Evolutionary conservation across 2,888 invertebrate species (phyloP).

Genomic region (Trissoscelio sp.): DNA sequence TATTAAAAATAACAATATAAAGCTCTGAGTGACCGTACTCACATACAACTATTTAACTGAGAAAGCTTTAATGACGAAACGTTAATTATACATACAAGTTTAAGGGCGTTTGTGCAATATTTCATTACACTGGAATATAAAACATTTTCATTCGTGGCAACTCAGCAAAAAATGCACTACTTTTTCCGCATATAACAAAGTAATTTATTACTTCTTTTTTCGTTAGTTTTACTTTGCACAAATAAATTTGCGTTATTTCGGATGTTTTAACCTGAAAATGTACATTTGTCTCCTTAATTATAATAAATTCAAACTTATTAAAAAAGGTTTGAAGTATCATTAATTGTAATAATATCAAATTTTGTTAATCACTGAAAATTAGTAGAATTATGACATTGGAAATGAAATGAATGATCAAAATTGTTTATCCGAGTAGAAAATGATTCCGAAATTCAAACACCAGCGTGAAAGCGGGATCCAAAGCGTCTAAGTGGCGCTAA

Average conservation of each 20-base stretch:
- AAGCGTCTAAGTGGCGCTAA: constrained; percentile 10
- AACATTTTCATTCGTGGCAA: neutral
- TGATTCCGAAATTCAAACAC: neutral
- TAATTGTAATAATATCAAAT: too few species aligned
- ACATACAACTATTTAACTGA: neutral
- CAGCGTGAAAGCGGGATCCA: neutral
- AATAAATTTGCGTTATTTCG: too few species aligned
- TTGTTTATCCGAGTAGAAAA: neutral
- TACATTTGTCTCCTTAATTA: too few species aligned
- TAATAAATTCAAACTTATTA: too few species aligned
- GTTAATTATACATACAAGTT: neutral
- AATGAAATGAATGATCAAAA: neutral
- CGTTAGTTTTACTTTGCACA: neutral
- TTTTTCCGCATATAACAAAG: neutral
- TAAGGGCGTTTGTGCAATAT: neutral
- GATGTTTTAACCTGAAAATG: too few species aligned
- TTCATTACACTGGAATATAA: neutral
- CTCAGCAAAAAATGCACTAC: neutral
- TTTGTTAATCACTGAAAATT: too few species aligned
- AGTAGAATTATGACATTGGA: neutral
- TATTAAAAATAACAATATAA: neutral
- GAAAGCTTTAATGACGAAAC: neutral
- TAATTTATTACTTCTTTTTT: neutral
- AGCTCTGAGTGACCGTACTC: neutral
- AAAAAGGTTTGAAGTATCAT: too few species aligned